Conservation (phyloP, 2,797 vertebrate species). For the Coreius guichenoti region DNA sequence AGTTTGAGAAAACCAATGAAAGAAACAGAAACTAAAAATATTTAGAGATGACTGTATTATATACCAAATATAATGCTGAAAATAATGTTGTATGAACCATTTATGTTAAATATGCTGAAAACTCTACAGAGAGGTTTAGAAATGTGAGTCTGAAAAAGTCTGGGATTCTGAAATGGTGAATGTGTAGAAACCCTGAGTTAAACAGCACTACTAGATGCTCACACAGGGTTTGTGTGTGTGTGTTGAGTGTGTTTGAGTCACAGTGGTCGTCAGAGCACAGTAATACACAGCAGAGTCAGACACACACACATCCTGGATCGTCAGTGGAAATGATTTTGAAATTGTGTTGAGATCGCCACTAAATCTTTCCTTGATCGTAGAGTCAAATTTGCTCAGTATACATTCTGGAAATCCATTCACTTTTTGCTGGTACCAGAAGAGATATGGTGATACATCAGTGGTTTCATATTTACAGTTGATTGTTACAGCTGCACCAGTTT, state of each 20-base stretch:
- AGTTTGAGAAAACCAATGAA: no score
- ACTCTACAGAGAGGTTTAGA: no score
- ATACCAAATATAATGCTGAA: no score
- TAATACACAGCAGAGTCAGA: slow-evolving; percentile 8
- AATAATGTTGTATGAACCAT: no score
- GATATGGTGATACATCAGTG: neutral
- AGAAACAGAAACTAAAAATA: no score
- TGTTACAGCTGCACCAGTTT: neutral
- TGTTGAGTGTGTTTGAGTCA: neutral
- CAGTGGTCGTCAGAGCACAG: neutral
- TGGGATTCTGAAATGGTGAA: no score
- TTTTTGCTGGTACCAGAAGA: slow-evolving; percentile 16
- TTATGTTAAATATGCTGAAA: no score
- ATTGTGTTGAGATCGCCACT: neutral
- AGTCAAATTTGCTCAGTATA: neutral
- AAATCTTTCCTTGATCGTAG: neutral
- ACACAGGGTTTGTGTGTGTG: neutral
- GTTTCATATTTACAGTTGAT: neutral
- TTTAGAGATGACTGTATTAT: no score
- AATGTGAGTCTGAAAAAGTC: no score
- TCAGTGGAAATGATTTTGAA: neutral
- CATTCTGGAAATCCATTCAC: neutral
- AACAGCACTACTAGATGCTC: no score
- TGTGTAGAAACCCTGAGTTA: no score
- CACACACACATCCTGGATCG: neutral